phyloP scores from a whole-genome alignment of 2,888 invertebrate genomes.

The Pseudococcus viburni region DNA sequence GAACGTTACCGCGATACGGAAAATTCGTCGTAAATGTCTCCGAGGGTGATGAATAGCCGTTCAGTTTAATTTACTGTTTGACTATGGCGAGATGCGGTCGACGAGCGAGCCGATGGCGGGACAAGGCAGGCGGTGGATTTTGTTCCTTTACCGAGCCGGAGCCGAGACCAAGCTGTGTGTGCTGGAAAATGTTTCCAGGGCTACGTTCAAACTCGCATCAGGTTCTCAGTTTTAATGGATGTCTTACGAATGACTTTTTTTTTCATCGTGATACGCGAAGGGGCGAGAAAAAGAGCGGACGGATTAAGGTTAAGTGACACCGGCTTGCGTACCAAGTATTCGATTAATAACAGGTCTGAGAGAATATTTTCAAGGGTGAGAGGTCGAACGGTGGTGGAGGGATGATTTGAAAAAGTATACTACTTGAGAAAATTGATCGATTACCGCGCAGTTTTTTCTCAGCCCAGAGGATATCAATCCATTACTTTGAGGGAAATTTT shows the following conservation, averaged over 20 bases:
- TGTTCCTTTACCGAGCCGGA: not conserved
- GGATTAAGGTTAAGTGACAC: not conserved
- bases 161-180: too few species aligned
- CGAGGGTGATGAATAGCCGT: slow-evolving; percentile 46
- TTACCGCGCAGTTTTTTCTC: too few species aligned
- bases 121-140: not conserved
- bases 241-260: slow-evolving; percentile 7
- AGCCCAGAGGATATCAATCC: too few species aligned
- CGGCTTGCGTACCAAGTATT: not conserved
- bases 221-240: not conserved
- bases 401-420: too few species aligned
- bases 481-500: too few species aligned
- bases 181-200: too few species aligned
- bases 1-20: not conserved
- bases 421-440: too few species aligned
- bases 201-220: not conserved
- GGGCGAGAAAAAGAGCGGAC: not conserved
- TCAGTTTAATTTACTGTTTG: slow-evolving; percentile 36
- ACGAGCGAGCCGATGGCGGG: not conserved
- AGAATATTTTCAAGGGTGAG: not conserved
- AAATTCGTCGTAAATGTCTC: slow-evolving; percentile 39
- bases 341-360: not conserved
- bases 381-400: too few species aligned
- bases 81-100: slow-evolving; percentile 11
- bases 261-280: not conserved